Evolutionary conservation across 2,888 invertebrate species (phyloP), one percentile per base, ranked within the genome.

Genomic region (Cataglyphis cursor): DNA sequence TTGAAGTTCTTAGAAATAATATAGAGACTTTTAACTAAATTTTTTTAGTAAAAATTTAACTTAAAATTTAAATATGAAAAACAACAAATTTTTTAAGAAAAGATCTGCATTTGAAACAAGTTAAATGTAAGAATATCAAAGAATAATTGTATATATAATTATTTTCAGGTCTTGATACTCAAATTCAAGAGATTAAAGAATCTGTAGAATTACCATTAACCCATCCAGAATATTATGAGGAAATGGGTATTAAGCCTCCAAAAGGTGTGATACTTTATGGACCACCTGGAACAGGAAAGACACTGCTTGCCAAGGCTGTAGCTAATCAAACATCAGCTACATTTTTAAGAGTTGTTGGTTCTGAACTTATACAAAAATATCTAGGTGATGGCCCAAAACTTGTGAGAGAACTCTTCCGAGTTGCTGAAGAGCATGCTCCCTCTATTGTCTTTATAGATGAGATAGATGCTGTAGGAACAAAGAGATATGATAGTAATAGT

Each of bases 371-470:
- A 93, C 99, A 99, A 94, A 99, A 99, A 95, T 99, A 99, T 95
- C 96, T 99, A 95, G 99, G 99, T 87, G 99, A 99, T 95, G 99
- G 99, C 0, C 99, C 99, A 0, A 99, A 99, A 95, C 96, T 99
- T 85, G 99, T 99, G 1, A 96, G 99, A 81, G 99, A 99, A 94
- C 95, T 99, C 84, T 99, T 99, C 95, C 96, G 99, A 91, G 99
- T 99, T n/a, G 99, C 99, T 0, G 99, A 99, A 94, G 99, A 99
- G 94, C 99, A 99, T 96, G 99, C 99, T 0, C 99, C 99, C 0
- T 99, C 99, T 0, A 99, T 99, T 95, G 99, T 99, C 15, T 99
- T 99, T 94, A 99, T 99, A 92, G 99, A 99, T 96, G 99, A 99
- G 96, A 99, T 99, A 92, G 99, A 99, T 96, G 99, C 99, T 41